Evolutionary conservation across 2,113 vertebrate genomes (phyloP).

Genomic region (Nyctibius bracteatus): DNA sequence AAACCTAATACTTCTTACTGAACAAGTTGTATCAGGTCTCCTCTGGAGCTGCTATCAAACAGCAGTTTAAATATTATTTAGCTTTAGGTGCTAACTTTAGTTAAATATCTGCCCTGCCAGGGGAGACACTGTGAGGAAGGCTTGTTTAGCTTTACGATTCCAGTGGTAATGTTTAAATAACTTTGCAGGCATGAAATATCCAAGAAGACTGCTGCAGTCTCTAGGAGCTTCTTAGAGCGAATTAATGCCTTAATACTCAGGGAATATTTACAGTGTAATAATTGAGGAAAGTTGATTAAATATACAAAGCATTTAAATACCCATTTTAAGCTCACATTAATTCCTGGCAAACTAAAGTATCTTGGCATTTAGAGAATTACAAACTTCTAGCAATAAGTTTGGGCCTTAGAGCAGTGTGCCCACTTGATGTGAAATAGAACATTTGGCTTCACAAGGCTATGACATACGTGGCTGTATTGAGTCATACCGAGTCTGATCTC

Average conservation of each 20-base stretch:
- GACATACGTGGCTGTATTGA: fast-evolving
- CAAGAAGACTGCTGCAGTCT: not conserved
- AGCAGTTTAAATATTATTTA: conserved; percentile 30
- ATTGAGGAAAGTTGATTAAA: conserved; percentile 29
- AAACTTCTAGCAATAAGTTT: not conserved
- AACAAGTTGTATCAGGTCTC: conserved; percentile 37
- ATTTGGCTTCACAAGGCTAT: not conserved
- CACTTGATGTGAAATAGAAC: not conserved
- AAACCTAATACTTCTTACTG: not conserved
- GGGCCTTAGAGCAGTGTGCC: not conserved
- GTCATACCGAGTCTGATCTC: not conserved
- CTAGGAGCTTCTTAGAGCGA: not conserved
- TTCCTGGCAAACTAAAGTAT: not conserved
- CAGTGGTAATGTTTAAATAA: not conserved
- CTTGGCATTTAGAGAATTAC: not conserved
- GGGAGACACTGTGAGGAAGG: not conserved
- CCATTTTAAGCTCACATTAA: not conserved
- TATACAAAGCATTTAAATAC: not conserved
- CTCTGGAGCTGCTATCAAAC: conserved; percentile 1
- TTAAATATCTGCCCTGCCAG: not conserved
- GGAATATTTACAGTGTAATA: conserved; percentile 16
- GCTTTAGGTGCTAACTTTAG: not conserved
- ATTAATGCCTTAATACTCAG: not conserved
- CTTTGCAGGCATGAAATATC: not conserved
- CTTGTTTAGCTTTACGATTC: not conserved